These are phyloP conservation scores for Mimas tiliae DNA, from an alignment of 2,888 invertebrate species.

Conservation along the genomic window DNA sequence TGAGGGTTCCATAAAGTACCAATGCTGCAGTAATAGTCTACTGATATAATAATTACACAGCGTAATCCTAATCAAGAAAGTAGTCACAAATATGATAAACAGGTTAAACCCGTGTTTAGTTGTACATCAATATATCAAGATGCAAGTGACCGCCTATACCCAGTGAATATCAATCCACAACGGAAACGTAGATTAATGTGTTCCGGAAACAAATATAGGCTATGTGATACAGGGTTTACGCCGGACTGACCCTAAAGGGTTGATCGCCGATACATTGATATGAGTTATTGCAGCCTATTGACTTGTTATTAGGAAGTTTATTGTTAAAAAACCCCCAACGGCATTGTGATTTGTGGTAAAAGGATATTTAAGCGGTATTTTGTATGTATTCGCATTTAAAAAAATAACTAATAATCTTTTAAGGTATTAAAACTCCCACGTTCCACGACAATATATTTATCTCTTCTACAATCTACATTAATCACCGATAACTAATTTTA, in stretches of 20 bases:
- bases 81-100: not conserved
- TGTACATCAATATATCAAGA: conserved; percentile 13
- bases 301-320: conserved; percentile 11
- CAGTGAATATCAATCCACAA: conserved; percentile 35
- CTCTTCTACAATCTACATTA: too few species aligned
- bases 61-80: too few species aligned
- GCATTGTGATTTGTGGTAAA: not conserved
- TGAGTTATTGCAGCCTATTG: conserved; percentile 25
- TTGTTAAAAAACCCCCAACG: not conserved
- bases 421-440: too few species aligned
- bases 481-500: too few species aligned
- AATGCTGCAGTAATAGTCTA: too few species aligned
- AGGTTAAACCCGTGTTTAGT: not conserved
- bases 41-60: too few species aligned
- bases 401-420: too few species aligned
- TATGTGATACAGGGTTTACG: conserved; percentile 33
- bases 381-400: too few species aligned
- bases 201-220: conserved; percentile 61
- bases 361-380: too few species aligned
- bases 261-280: conserved; percentile 28
- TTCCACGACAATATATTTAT: too few species aligned
- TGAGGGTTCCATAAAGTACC: too few species aligned
- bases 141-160: not conserved
- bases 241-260: conserved; percentile 24
- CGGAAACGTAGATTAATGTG: conserved; percentile 54